Evolutionary conservation across 1,140 invertebrate species (phyloP).

Genomic region (Anagrus nilaparvatae): DNA sequence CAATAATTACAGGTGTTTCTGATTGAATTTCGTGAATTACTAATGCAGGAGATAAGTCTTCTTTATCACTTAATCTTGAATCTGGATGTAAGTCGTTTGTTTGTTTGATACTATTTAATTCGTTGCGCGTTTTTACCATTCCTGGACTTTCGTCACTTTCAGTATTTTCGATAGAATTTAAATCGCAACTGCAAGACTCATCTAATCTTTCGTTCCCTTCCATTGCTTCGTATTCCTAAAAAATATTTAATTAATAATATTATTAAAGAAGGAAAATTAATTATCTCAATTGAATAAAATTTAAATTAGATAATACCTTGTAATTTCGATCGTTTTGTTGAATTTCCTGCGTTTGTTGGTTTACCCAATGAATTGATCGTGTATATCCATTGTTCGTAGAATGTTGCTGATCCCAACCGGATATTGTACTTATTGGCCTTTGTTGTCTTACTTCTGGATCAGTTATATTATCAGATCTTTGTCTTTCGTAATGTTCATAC

Average conservation of each 20-base stretch:
- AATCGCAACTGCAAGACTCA: constrained; percentile 46
- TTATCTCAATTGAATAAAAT: background rate
- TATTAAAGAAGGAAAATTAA: background rate
- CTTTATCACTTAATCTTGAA: constrained; percentile 41
- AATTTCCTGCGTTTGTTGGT: constrained; percentile 37
- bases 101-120: constrained; percentile 24
- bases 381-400: constrained; percentile 38
- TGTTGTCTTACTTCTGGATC: constrained; percentile 86
- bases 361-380: constrained; percentile 32
- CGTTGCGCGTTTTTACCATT: constrained; percentile 36
- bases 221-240: constrained; percentile 33
- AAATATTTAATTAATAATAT: background rate
- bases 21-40: constrained; percentile 24
- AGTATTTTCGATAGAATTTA: constrained; percentile 44
- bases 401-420: constrained; percentile 75
- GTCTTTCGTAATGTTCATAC: constrained; percentile 93
- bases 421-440: constrained; percentile 90
- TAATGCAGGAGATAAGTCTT: constrained; percentile 24
- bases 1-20: constrained; percentile 31
- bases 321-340: constrained; percentile 38
- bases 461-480: constrained; percentile 86
- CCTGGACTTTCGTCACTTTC: constrained; percentile 47
- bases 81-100: constrained; percentile 28
- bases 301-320: constrained; percentile 22
- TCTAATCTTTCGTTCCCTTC: constrained; percentile 35